Base-by-base conservation (phyloP, 1,140 invertebrate species). In the Lepidotrigona ventralis region DNA sequence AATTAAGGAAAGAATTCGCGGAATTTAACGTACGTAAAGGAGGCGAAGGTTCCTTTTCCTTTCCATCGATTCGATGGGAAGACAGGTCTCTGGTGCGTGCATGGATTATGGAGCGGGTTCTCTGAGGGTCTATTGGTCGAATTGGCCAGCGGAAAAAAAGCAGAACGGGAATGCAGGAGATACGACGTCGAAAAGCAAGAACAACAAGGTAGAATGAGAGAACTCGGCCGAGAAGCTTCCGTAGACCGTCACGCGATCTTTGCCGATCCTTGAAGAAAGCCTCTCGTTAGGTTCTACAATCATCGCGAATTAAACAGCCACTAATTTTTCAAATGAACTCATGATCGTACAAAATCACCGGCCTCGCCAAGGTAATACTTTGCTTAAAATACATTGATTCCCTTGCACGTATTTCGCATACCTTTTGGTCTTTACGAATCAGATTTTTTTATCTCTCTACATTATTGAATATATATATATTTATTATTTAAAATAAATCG, bases 271-370 rank as follows among this genome's bases (percentile, higher is more conserved):
- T 5, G 69, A 81, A 80, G 69, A 81, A 85, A 82, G 84, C 63
- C 72, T 83, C 80, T 90, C 66, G 85, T 90, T 90, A 79, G 80
- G 71, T 85, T 75, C 26, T 77, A 84, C 82, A 85, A 90, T 75
- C 77, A 26, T n/a, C 63, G 17, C 46, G 17, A 79, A 87, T 86
- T 87, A 64, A 87, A 72, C 73, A 72, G 54, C n/a, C 51, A 60
- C 54, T 33, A 71, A 84, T 80, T 70, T 58, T 68, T 54, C n/a
- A 14, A 21, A 68, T 23, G 46, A 21, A 29, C 56, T 66, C 60
- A 8, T 46, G 53, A 17, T 15, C 2, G 17, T 63, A 46, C 17
- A 9, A n/a, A 19, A 75, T 75, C 17, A 14, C 17, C 46, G 15
- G n/a, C n/a, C n/a, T n/a, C n/a, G n/a, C 11, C 46, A 53, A 26